Conservation (phyloP, 1,140 invertebrate species). For the Nasonia longicornis region DNA sequence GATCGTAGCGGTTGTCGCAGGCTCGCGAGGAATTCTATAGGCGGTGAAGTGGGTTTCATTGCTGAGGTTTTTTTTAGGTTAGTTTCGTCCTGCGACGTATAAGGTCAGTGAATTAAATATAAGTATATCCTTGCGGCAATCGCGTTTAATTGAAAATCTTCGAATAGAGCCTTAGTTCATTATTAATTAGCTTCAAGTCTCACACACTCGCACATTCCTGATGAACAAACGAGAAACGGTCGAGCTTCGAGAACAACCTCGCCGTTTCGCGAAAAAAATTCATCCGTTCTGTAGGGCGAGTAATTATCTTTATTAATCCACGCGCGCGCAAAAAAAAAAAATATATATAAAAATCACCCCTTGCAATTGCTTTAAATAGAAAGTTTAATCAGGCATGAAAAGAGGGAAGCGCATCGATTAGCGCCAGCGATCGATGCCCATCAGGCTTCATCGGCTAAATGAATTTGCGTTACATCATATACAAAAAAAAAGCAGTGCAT, state of each 20-base stretch:
- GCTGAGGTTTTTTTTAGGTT: too few species aligned
- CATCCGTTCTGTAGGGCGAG: not conserved
- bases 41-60: not conserved
- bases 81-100: too few species aligned
- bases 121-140: too few species aligned
- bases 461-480: not conserved
- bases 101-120: too few species aligned
- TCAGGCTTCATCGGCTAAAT: constrained; percentile 8
- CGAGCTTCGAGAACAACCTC: not conserved
- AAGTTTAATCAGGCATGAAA: constrained; percentile 22
- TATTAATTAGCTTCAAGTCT: too few species aligned
- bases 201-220: too few species aligned
- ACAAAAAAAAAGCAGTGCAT: too few species aligned
- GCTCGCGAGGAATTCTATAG: not conserved
- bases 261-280: not conserved
- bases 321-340: not conserved
- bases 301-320: not conserved
- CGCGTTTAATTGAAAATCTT: too few species aligned
- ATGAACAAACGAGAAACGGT: too few species aligned
- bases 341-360: not conserved
- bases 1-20: too few species aligned
- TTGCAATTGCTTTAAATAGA: constrained; percentile 6
- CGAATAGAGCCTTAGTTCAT: too few species aligned
- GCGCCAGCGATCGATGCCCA: constrained; percentile 6
- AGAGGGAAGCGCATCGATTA: constrained; percentile 13